Conservation (phyloP, 2,797 vertebrate genomes). For the Ctenopoma multispine region DNA sequence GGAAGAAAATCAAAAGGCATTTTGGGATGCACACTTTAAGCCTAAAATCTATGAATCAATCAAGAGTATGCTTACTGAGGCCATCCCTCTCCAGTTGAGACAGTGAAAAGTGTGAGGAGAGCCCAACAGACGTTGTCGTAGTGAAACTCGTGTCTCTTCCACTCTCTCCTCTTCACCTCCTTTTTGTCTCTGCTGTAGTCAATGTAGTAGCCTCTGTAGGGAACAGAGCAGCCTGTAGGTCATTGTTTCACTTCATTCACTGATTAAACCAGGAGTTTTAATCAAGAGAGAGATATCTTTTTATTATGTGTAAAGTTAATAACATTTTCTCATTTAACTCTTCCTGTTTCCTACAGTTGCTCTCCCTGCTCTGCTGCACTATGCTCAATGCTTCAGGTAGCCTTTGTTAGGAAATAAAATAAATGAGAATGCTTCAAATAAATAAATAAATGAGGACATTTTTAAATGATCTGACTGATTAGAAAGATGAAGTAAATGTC, state of each 20-base stretch:
- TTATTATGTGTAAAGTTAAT: neutral
- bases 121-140: constrained; percentile 99
- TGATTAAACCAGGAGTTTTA: constrained; percentile 33
- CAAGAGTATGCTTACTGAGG: constrained; percentile 91
- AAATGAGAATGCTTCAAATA: no score
- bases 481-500: no score
- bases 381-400: no score
- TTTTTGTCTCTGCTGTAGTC: constrained; percentile 96
- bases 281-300: constrained; percentile 18
- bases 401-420: no score
- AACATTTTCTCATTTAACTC: no score
- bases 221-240: constrained; percentile 43
- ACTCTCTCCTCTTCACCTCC: constrained; percentile 96
- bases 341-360: no score
- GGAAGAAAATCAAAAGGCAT: neutral
- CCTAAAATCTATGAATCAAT: neutral
- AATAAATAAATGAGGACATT: no score
- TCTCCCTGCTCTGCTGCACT: no score
- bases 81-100: constrained; percentile 98
- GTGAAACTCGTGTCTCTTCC: constrained; percentile 97
- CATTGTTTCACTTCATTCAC: constrained; percentile 41
- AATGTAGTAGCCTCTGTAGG: constrained; percentile 94
- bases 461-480: no score
- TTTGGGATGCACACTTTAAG: neutral
- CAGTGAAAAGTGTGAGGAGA: constrained; percentile 95